These are phyloP conservation scores for Erebia epiphron DNA, from an alignment of 2,888 invertebrate genomes.

Conservation along the genomic window DNA sequence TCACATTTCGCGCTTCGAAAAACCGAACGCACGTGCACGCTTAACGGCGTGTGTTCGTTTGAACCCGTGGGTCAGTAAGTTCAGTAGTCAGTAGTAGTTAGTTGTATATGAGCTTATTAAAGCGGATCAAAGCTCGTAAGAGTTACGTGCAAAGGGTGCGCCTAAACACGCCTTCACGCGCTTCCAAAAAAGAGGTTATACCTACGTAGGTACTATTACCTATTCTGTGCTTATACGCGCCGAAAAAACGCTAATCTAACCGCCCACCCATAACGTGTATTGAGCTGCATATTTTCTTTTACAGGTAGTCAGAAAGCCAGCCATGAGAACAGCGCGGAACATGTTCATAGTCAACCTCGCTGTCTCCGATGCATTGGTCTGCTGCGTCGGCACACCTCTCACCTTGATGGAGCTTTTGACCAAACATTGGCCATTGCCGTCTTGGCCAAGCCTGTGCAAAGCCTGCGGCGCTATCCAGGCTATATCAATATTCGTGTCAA, in stretches of 20 bases:
- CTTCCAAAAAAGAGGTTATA: not conserved
- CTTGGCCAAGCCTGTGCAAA: conserved; percentile 90
- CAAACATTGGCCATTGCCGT: conserved; percentile 93
- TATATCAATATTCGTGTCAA: conserved; percentile 95
- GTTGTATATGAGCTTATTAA: too few species aligned
- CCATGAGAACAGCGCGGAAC: conserved; percentile 96
- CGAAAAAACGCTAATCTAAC: not conserved
- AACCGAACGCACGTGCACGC: too few species aligned
- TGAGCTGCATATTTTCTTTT: not conserved
- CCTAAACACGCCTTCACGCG: too few species aligned
- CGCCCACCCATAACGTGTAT: too few species aligned
- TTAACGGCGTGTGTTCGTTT: too few species aligned
- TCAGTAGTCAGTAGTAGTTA: too few species aligned
- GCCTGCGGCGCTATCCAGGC: conserved; percentile 94
- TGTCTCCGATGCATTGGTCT: conserved; percentile 91
- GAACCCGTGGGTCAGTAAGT: too few species aligned
- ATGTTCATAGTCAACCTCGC: conserved; percentile 96
- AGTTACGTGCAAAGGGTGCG: too few species aligned
- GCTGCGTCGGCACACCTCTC: conserved; percentile 94
- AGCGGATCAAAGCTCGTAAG: too few species aligned
- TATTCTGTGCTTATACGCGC: not conserved
- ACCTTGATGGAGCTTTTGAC: conserved; percentile 93
- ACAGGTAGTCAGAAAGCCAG: conserved; percentile 90
- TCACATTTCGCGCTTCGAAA: too few species aligned
- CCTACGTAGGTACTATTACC: too few species aligned